A percentile compares a stretch with the other conserved stretches of the same genome.
phyloP scores from a whole-genome alignment of 2,888 invertebrate genomes.

The Lycophotia porphyrea region DNA sequence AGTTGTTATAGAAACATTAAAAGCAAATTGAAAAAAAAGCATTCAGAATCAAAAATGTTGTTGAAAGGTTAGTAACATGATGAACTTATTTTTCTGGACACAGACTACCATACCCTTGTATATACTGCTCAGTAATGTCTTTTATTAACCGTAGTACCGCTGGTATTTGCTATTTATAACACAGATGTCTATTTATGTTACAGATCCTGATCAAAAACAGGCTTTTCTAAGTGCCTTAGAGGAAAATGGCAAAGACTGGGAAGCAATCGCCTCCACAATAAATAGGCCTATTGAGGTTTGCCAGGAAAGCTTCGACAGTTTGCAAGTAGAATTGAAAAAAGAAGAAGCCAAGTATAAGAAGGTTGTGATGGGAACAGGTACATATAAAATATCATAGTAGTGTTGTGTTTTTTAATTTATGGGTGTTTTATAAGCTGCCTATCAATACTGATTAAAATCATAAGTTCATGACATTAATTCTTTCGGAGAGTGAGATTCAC shows the following conservation, averaged over 20 bases:
- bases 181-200: conserved; percentile 10
- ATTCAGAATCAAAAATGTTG: conserved; percentile 2
- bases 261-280: conserved; percentile 7
- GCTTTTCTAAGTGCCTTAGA: not conserved
- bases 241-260: conserved; percentile 4
- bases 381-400: conserved; percentile 1
- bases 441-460: conserved; percentile 4
- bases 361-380: conserved; percentile 5
- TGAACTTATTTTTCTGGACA: conserved; percentile 22
- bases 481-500: conserved; percentile 5
- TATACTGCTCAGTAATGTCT: conserved; percentile 14
- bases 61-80: conserved; percentile 22
- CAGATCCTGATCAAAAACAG: conserved; percentile 7
- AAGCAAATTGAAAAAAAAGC: not conserved
- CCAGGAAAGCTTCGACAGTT: conserved; percentile 3
- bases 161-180: conserved; percentile 3
- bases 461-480: conserved; percentile 7
- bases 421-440: not conserved
- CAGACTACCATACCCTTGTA: conserved; percentile 22
- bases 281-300: conserved; percentile 7
- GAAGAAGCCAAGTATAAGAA: conserved; percentile 7
- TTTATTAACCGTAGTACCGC: conserved; percentile 10
- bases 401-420: not conserved
- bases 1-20: not conserved
- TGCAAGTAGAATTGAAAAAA: conserved; percentile 2